Evolutionary conservation across 2,888 invertebrate genomes (phyloP).

Genomic region (Dione juno): DNA sequence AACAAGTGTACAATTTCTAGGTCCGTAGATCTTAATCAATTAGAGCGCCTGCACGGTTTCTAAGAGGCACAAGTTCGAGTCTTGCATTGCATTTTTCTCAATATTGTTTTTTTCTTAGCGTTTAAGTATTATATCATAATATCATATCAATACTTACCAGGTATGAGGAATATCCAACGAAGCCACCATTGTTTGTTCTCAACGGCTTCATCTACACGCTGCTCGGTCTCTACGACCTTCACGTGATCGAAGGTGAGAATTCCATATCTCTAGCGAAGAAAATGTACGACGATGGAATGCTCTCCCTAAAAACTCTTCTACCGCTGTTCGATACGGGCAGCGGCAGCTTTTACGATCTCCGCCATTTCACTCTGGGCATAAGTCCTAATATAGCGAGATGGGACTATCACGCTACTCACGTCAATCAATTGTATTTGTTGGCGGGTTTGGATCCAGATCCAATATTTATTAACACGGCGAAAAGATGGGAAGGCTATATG

Average conservation of each 20-base stretch:
- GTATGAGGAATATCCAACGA: constrained; percentile 99
- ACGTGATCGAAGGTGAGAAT: constrained; percentile 88
- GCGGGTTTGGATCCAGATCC: constrained; percentile 93
- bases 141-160: constrained; percentile 60
- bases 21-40: too few species aligned
- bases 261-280: constrained; percentile 88
- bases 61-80: too few species aligned
- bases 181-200: constrained; percentile 96
- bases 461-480: constrained; percentile 91
- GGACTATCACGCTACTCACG: constrained; percentile 99
- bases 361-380: constrained; percentile 94
- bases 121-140: background rate
- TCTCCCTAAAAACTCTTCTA: constrained; percentile 93
- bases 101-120: too few species aligned
- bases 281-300: constrained; percentile 93
- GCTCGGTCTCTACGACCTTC: constrained; percentile 97
- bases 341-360: constrained; percentile 97
- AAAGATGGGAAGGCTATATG: constrained; percentile 97
- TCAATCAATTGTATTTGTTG: constrained; percentile 95
- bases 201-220: constrained; percentile 99
- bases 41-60: too few species aligned
- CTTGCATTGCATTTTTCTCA: too few species aligned
- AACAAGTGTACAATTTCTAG: too few species aligned
- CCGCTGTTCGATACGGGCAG: constrained; percentile 97
- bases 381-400: constrained; percentile 98